Evolutionary conservation across 2,113 vertebrate species (phyloP), one percentile per base, ranked within the genome.

Genomic region (Pterocles orientalis): DNA sequence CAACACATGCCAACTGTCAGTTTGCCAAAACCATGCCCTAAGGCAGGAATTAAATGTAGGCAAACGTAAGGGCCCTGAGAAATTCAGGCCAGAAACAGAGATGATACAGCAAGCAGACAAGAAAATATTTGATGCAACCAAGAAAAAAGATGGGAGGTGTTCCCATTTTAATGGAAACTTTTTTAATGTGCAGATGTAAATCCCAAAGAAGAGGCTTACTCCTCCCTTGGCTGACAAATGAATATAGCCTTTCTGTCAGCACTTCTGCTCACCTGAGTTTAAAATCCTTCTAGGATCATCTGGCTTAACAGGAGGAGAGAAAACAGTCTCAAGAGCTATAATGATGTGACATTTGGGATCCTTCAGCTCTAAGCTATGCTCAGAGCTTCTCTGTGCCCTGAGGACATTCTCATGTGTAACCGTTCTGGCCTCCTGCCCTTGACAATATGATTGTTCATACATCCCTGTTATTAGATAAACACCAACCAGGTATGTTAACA

Each of bases 1-100:
- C 77, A 69, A 72, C 33, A 69, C 65, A 61, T 72, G 91, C 93
- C 95, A 97, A 45, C 69, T 95, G 89, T 89, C 57, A 57, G 26
- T 68, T 94, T 91, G 93, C 94, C 93, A 96, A 95, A 92, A 53
- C 39, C 39, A 31, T 84, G 61, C 41, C 81, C 81, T 91, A 87
- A 76, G 53, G 94, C 81, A 95, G 91, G 73, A 92, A 95, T 89
- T 89, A 94, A 88, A 86, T 53, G 33, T 72, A 87, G 61, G 81
- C 53, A 94, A 89, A 78, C 1, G 4, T 60, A 75, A 91, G 56
- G 71, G 41, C 33, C 65, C 76, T 70, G 71, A 88, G 84, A 95
- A 89, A 79, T 84, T 78, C 60, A 54, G 76, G n/a, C 72, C 73
- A 68, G 86, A 84, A 89, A 79, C 61, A 84, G 56, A 94, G 69